Percentiles rank a stretch among this genome's conserved stretches.
Evolutionary conservation across 2,888 invertebrate genomes (phyloP).

Genomic region (Teleogryllus oceanicus): DNA sequence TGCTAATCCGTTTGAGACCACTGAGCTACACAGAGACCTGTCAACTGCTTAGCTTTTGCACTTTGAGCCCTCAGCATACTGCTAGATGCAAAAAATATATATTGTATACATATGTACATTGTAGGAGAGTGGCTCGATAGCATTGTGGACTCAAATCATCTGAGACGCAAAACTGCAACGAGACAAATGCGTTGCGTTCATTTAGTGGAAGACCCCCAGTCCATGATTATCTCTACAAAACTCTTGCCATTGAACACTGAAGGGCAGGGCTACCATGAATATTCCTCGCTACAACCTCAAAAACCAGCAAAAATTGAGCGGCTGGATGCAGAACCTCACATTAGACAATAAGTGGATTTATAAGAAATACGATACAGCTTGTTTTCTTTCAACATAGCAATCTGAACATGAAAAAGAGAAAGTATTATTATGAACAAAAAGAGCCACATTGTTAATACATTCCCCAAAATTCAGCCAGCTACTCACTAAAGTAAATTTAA

Average conservation of each 20-base stretch:
- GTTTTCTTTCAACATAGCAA: too few species aligned
- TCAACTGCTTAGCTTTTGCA: neutral
- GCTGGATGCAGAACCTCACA: too few species aligned
- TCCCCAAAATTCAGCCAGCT: too few species aligned
- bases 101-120: slow-evolving; percentile 12
- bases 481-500: too few species aligned
- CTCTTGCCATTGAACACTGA: neutral
- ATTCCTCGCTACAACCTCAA: too few species aligned
- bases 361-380: too few species aligned
- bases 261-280: neutral
- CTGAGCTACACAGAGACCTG: neutral
- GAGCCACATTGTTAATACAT: too few species aligned
- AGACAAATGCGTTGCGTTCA: neutral
- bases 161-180: neutral
- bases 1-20: neutral
- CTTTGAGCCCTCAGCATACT: neutral
- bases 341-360: too few species aligned
- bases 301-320: too few species aligned
- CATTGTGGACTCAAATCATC: neutral
- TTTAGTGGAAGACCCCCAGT: neutral
- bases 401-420: too few species aligned
- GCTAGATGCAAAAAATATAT: neutral
- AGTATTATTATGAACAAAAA: too few species aligned
- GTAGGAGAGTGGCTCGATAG: neutral
- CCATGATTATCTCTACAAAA: slow-evolving; percentile 5